These are phyloP conservation scores for Troides oblongomaculatus DNA, from an alignment of 2,888 invertebrate genomes.

Conservation along the genomic window DNA sequence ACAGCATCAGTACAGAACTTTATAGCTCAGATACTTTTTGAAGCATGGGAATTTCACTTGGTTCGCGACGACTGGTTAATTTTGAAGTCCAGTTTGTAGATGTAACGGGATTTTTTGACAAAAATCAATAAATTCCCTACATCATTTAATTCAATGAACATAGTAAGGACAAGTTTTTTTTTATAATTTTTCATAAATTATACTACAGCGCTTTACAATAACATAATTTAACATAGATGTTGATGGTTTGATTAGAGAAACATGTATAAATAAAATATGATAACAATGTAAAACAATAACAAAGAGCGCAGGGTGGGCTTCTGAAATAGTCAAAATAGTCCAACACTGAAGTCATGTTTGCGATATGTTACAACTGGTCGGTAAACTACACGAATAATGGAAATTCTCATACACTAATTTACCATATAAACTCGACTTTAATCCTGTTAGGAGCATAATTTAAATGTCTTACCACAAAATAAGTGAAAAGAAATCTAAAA, in stretches of 20 bases:
- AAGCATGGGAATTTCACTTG: background rate
- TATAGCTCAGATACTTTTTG: background rate
- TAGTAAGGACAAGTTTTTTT: no score
- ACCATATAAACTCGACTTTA: constrained; percentile 4
- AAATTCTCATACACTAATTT: constrained; percentile 16
- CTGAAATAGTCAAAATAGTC: constrained; percentile 21
- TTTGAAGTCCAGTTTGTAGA: background rate
- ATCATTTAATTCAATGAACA: no score
- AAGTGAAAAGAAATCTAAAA: constrained; percentile 17
- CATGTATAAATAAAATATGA: background rate
- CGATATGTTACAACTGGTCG: constrained; percentile 18
- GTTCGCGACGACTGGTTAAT: background rate
- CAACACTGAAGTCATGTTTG: constrained; percentile 17
- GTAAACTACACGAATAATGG: constrained; percentile 7
- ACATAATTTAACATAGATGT: no score
- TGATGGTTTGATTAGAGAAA: no score
- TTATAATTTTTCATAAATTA: no score
- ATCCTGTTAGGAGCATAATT: constrained; percentile 1
- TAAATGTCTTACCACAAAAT: constrained; percentile 14
- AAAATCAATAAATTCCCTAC: background rate
- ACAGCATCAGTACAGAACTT: background rate
- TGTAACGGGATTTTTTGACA: background rate
- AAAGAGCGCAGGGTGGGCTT: constrained; percentile 32
- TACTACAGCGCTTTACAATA: no score
- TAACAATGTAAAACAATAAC: constrained; percentile 15